phyloP scores from a whole-genome alignment of 2,113 vertebrate genomes.

The Gnathonemus longibarbis region DNA sequence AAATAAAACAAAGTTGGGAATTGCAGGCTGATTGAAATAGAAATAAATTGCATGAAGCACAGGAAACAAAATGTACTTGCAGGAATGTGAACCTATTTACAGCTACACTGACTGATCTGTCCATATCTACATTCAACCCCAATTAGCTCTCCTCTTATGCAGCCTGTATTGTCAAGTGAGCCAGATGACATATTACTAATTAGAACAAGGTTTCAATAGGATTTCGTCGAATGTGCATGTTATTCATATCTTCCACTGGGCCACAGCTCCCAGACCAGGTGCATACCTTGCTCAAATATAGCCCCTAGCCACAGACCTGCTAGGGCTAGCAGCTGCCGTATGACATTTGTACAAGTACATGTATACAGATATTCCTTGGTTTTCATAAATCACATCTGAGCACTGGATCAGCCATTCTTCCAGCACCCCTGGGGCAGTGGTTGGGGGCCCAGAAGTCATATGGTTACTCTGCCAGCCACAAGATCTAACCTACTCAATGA shows the following conservation, averaged over 20 bases:
- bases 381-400: background rate
- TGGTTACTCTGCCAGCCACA: background rate
- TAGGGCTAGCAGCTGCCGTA: background rate
- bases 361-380: background rate
- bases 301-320: background rate
- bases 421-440: background rate
- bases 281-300: background rate
- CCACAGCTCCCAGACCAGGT: background rate
- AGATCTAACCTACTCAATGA: background rate
- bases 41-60: background rate
- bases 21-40: background rate
- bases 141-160: background rate
- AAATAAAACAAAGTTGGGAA: background rate
- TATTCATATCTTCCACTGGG: background rate
- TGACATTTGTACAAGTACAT: background rate
- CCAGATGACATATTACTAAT: background rate
- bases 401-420: background rate
- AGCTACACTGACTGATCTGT: background rate
- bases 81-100: background rate
- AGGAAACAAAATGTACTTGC: background rate
- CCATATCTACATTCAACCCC: background rate
- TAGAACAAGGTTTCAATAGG: background rate
- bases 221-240: background rate
- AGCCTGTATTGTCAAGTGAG: background rate
- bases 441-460: background rate